A percentile compares a stretch with the other conserved stretches of the same genome.
phyloP scores from a whole-genome alignment of 2,888 invertebrate genomes.

The Apomyelois bistriatella region DNA sequence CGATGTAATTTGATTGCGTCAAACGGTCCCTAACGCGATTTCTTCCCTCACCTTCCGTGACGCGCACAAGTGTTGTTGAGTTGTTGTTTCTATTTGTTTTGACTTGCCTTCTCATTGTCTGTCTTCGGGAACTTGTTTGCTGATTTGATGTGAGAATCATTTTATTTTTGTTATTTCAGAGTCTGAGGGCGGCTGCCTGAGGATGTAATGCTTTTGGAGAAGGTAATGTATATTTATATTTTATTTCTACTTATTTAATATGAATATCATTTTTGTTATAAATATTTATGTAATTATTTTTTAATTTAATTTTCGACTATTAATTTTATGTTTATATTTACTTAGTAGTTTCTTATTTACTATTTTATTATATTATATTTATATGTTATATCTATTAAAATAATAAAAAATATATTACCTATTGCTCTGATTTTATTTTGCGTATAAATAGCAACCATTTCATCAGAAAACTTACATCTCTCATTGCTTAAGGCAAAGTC shows the following conservation, averaged over 20 bases:
- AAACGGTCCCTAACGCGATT: constrained; percentile 55
- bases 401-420: too few relatives aligned
- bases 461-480: too few relatives aligned
- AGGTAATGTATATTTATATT: constrained; percentile 43
- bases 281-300: constrained; percentile 1
- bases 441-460: too few relatives aligned
- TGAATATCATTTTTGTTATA: constrained; percentile 15
- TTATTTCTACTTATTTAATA: constrained; percentile 16
- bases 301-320: too few relatives aligned
- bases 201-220: neutral
- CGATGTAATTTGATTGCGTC: constrained; percentile 58
- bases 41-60: constrained; percentile 55
- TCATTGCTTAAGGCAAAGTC: too few relatives aligned
- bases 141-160: constrained; percentile 23
- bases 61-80: constrained; percentile 67
- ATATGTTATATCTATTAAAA: neutral
- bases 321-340: too few relatives aligned
- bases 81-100: constrained; percentile 69
- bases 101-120: constrained; percentile 44
- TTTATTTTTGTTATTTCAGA: constrained; percentile 43
- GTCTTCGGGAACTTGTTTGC: constrained; percentile 21
- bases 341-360: too few relatives aligned
- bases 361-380: constrained; percentile 17
- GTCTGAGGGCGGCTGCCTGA: constrained; percentile 20
- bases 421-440: too few relatives aligned